phyloP scores from a whole-genome alignment of 1,140 invertebrate species.

The Apis cerana region DNA sequence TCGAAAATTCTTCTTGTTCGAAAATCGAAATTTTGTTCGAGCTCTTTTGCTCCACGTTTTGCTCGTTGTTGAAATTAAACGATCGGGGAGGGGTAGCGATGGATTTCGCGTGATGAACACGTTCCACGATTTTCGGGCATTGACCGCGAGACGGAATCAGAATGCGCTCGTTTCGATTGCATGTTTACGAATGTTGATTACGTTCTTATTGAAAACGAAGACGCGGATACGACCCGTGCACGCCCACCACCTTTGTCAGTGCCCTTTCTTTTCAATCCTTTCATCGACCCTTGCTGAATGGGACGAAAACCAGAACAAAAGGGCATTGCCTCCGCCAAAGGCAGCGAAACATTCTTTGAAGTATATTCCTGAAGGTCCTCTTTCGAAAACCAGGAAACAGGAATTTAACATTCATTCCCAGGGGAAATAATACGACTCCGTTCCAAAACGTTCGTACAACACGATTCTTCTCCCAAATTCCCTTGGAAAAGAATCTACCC shows the following conservation, averaged over 20 bases:
- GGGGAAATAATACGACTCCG: constrained; percentile 55
- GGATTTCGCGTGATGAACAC: not conserved
- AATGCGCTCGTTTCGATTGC: constrained; percentile 59
- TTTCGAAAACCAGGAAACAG: constrained; percentile 46
- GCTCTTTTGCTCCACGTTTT: not conserved
- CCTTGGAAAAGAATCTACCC: no score
- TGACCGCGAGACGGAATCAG: constrained; percentile 45
- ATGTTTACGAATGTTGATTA: constrained; percentile 67
- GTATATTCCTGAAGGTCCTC: constrained; percentile 44
- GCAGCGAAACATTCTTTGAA: constrained; percentile 61
- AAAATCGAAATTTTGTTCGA: no score
- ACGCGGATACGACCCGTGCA: constrained; percentile 58
- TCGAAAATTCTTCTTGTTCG: no score
- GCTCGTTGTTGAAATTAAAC: not conserved
- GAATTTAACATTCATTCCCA: constrained; percentile 58
- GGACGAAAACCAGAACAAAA: constrained; percentile 62
- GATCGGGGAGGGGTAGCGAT: not conserved
- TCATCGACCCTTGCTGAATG: constrained; percentile 56
- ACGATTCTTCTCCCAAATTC: not conserved
- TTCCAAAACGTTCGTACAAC: not conserved
- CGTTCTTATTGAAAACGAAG: constrained; percentile 43
- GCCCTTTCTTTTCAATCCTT: constrained; percentile 62
- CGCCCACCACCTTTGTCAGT: constrained; percentile 60
- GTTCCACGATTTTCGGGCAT: constrained; percentile 37
- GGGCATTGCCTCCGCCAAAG: constrained; percentile 54